phyloP scores from a whole-genome alignment of 2,888 invertebrate species.

The Tortrix viridana region DNA sequence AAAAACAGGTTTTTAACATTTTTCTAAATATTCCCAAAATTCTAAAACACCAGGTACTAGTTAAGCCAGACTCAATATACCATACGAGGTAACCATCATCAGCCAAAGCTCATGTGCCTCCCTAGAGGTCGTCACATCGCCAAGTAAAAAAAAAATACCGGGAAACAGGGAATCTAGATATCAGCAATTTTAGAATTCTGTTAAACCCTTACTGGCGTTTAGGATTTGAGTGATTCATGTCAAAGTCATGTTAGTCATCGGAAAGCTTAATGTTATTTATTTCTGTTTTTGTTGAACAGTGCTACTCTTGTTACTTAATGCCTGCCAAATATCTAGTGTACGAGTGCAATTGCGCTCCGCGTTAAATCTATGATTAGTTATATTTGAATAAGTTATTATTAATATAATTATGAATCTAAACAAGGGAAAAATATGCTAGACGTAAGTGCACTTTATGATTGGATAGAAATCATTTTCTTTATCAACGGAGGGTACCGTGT shows the following conservation, averaged over 20 bases:
- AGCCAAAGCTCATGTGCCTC: no score
- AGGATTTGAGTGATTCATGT: no score
- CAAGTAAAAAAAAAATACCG: no score
- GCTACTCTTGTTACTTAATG: constrained; percentile 50
- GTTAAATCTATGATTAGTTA: constrained; percentile 38
- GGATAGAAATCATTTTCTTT: constrained; percentile 15
- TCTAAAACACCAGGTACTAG: no score
- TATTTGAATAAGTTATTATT: constrained; percentile 58
- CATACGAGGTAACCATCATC: no score
- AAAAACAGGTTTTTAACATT: no score
- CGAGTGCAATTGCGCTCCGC: constrained; percentile 26
- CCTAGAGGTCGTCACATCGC: no score
- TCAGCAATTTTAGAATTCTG: no score
- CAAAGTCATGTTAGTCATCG: neutral
- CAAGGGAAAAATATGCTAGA: constrained; percentile 57
- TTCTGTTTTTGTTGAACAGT: constrained; percentile 41
- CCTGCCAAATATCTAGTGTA: constrained; percentile 46
- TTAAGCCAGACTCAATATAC: no score
- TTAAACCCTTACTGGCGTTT: no score
- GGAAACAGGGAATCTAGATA: no score
- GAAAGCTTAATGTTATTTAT: constrained; percentile 43
- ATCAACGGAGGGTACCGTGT: constrained; percentile 1
- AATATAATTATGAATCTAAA: constrained; percentile 59
- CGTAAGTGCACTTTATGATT: constrained; percentile 52
- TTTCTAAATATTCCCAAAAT: no score